Conservation (phyloP, 2,888 invertebrate species). For the Podabrus alpinus region DNA sequence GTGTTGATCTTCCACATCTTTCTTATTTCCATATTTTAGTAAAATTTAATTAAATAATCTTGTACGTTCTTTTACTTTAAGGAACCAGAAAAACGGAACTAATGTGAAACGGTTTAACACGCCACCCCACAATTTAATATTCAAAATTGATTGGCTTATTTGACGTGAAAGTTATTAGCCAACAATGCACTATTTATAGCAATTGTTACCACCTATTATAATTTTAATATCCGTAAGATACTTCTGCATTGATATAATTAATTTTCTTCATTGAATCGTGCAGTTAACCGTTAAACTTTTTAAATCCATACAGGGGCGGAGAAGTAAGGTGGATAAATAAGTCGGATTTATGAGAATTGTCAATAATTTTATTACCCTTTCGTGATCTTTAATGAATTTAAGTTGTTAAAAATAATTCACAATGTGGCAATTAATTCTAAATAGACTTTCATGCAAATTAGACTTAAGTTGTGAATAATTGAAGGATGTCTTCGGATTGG, state of each 20-base stretch:
- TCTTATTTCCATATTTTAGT: neutral
- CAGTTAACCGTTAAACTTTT: constrained; percentile 21
- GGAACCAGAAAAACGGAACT: neutral
- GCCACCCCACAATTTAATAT: neutral
- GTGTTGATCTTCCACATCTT: neutral
- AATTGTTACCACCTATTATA: neutral
- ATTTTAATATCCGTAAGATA: constrained; percentile 7
- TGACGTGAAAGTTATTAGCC: neutral
- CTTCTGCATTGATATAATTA: constrained; percentile 22
- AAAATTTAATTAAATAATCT: neutral
- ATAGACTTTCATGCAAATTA: neutral
- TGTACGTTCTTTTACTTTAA: neutral
- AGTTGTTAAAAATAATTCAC: constrained; percentile 12
- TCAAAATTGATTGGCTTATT: neutral
- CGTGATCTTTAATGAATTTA: constrained; percentile 24
- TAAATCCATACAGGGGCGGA: constrained; percentile 11
- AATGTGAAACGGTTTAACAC: neutral
- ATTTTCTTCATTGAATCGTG: constrained; percentile 22
- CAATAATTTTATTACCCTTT: constrained; percentile 22
- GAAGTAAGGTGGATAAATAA: constrained; percentile 6
- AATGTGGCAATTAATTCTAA: neutral
- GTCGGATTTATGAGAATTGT: constrained; percentile 21
- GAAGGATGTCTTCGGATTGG: neutral
- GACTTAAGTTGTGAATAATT: neutral
- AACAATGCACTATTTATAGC: constrained; percentile 3